phyloP scores from a whole-genome alignment of 2,113 vertebrate species.

The Centropus unirufus region DNA sequence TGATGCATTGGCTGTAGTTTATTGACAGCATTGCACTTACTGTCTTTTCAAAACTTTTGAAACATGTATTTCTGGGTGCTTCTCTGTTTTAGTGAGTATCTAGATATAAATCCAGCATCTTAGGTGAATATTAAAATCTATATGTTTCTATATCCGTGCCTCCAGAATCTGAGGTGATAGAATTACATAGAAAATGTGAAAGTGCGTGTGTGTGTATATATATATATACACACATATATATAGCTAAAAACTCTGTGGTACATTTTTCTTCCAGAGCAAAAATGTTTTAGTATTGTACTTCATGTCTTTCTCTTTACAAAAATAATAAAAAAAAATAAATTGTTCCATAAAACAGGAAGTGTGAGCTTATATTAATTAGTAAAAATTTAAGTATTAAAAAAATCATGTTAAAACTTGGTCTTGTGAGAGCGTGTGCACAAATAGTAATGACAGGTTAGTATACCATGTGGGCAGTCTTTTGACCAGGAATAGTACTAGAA shows the following conservation, averaged over 20 bases:
- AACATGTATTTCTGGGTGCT: not conserved
- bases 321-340: not conserved
- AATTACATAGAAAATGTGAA: not conserved
- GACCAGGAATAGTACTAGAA: not conserved
- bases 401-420: not conserved
- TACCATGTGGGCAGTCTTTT: not conserved
- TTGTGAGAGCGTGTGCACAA: not conserved
- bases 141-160: not conserved
- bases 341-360: not conserved
- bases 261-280: not conserved
- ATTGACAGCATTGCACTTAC: not conserved
- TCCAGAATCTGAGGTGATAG: not conserved
- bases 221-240: fast-evolving
- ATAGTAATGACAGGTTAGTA: not conserved
- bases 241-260: not conserved
- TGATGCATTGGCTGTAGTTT: not conserved
- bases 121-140: not conserved
- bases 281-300: not conserved
- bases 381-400: not conserved
- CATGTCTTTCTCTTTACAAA: not conserved
- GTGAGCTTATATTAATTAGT: not conserved
- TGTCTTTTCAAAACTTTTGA: not conserved
- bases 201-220: too few species aligned
- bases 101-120: not conserved
- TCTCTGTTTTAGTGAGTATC: not conserved